Base-by-base conservation (phyloP, 2,888 invertebrate species). In the Pteria penguin region DNA sequence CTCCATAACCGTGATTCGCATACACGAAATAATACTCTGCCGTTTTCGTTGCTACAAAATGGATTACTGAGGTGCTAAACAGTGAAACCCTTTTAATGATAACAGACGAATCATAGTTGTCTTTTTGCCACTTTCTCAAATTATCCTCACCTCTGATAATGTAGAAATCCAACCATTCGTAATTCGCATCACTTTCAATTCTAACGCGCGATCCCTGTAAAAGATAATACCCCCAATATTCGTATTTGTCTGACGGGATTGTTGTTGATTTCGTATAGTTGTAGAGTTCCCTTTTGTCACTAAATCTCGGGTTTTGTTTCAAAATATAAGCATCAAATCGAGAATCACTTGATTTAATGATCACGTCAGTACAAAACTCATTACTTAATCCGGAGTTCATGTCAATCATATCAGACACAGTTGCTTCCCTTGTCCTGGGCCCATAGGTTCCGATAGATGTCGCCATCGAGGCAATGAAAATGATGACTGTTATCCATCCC, bases 181-280 rank as follows among this genome's bases (percentile, higher is more conserved):
- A 0, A 14, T 45, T 18, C 0, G 45, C 11, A 45, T 18, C 8
- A 18, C 45, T 22, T 4, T n/a, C 24, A 22, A 63, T 18, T 63
- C 33, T 36, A 5, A 63, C 26, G 2, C 4, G n/a, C 4, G 63
- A 63, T 22, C 63, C 36, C 4, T 32, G 26, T 1, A 63, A 36
- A 4, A 63, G 63, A 33, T 63, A 63, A 5, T 33, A 63, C 22
- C 36, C 63, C 63, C 36, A 63, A 31, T 63, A 63, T 22, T 63
- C 63, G 24, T 63, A 63, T n/a, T 36, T 63, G 32, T 62, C 36
- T 24, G 4, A n/a, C 1, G 24, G 33, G 8, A 63, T 14, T 3
- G 26, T 14, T 1, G 63, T 36, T 1, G 63, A 33, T 36, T 63
- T 32, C 4, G 18, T 63, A 26, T 18, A 33, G 24, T n/a, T 11